Evolutionary conservation across 2,888 invertebrate species (phyloP), one percentile per base, ranked within the genome.

Genomic region (Synergus gifuensis): DNA sequence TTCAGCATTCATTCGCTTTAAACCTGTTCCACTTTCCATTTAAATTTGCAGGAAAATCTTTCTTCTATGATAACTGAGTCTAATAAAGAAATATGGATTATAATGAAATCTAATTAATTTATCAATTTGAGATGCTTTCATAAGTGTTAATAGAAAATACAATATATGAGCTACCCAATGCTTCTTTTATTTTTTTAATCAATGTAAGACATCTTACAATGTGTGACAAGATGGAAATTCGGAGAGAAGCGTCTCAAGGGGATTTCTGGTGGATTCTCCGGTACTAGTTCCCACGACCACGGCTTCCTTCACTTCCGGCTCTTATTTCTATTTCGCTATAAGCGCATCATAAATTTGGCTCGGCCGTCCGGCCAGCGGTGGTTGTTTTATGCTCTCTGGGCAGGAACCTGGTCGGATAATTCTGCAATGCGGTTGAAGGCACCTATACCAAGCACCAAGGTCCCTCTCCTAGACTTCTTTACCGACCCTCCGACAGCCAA

Each of bases 341-440:
- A 90, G 88, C 89, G 87, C 87, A 85, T 90, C 89, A 87, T 91
- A 91, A 91, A 90, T 91, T 90, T 86, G 85, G 83, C 85, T 83
- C 83, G 84, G 84, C 84, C 79, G 81, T 80, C 82, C 85, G 84
- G 87, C 85, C 86, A 81, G 86, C 83, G 85, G 81, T 83, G 87
- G 83, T 90, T 90, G 89, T 90, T 91, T 90, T 90, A 90, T 90
- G 88, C 88, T 90, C 86, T 86, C 87, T 85, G 86, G 87, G 87
- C 87, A 86, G 88, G 84, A 89, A 88, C 87, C 88, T 87, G 88
- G 87, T 88, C 87, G 89, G 89, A 89, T 90, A 91, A 90, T 91
- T 90, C 90, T 91, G 90, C 91, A 90, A 90, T 91, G 91, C 90
- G 90, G 91, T 90, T 88, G 86, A 87, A 88, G 85, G 81, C 84